Conservation (phyloP, 2,113 vertebrate species). For the Thamnophis sirtalis region DNA sequence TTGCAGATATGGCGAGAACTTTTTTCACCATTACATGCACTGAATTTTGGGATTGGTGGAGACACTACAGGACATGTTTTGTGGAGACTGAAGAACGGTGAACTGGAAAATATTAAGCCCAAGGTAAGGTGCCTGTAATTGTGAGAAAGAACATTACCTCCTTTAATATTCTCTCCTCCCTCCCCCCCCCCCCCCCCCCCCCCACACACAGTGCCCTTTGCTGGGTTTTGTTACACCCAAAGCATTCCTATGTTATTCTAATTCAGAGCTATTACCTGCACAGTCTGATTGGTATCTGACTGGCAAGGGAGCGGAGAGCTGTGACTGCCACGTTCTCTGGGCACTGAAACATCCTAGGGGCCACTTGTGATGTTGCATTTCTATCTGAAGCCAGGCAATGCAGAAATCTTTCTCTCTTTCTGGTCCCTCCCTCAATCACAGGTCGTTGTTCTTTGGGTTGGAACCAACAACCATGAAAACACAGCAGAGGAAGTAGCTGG, state of each 20-base stretch:
- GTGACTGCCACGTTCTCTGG: background rate
- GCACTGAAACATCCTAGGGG: background rate
- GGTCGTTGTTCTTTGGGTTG: slow-evolving; percentile 96
- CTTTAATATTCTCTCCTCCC: background rate
- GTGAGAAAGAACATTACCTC: too few species aligned
- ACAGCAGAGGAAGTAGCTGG: slow-evolving; percentile 91
- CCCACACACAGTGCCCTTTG: background rate
- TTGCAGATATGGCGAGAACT: slow-evolving; percentile 91
- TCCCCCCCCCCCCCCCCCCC: background rate
- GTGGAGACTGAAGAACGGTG: slow-evolving; percentile 96
- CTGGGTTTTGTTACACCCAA: rapidly evolving
- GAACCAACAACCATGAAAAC: slow-evolving; percentile 94
- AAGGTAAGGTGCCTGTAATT: slow-evolving; percentile 70
- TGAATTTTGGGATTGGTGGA: slow-evolving; percentile 94
- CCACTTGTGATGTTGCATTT: background rate
- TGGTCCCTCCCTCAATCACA: slow-evolving; percentile 49
- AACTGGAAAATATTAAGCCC: slow-evolving; percentile 94
- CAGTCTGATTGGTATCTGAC: background rate
- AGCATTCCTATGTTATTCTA: background rate
- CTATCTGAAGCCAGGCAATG: background rate
- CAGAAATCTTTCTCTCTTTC: background rate
- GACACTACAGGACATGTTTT: slow-evolving; percentile 94
- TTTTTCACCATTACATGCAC: slow-evolving; percentile 93
- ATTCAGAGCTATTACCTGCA: background rate
- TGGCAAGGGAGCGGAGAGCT: background rate